Base-by-base conservation (phyloP, 2,888 invertebrate species). In the Papilio gigon region DNA sequence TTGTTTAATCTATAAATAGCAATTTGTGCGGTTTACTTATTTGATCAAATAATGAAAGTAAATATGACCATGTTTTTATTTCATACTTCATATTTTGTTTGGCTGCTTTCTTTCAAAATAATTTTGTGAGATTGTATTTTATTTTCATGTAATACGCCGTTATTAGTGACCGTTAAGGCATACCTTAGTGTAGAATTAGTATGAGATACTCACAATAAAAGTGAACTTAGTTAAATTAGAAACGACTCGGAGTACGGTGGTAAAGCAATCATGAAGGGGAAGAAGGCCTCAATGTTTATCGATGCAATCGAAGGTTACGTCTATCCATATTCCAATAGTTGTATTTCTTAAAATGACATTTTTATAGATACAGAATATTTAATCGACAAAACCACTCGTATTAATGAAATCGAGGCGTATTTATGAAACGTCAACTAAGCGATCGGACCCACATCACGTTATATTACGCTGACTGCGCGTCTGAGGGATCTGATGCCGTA, bases 361-460 rank as follows among this genome's bases (percentile, higher is more conserved):
- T 68, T 64, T 68, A 64, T 66, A 53, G 40, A n/a, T 4, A 8
- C 27, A 6, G 37, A 65, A 30, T 67, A 61, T 64, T 53, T 47
- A 44, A 64, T 33, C 56, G 27, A n/a, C 9, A 47, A 56, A 50
- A 71, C 70, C 72, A 71, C 72, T 73, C 58, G 70, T 71, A 67
- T 71, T 75, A 75, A 72, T 72, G 71, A 73, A 73, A 71, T 71
- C 61, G 63, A 65, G 67, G 30, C 73, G 75, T 76, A 77, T 79
- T 78, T 77, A 80, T 78, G 77, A 80, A 77, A 77, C 74, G 79
- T 76, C 74, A 73, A 77, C 76, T 76, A 73, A 79, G 77, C 77
- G 71, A 69, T 53, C 71, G 42, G 67, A 77, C 76, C 79, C 75
- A 76, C 74, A 77, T 77, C 78, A 76, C 75, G 74, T 70, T 72